Evolutionary conservation across 2,888 invertebrate species (phyloP).

Genomic region (Limnephilus marmoratus): DNA sequence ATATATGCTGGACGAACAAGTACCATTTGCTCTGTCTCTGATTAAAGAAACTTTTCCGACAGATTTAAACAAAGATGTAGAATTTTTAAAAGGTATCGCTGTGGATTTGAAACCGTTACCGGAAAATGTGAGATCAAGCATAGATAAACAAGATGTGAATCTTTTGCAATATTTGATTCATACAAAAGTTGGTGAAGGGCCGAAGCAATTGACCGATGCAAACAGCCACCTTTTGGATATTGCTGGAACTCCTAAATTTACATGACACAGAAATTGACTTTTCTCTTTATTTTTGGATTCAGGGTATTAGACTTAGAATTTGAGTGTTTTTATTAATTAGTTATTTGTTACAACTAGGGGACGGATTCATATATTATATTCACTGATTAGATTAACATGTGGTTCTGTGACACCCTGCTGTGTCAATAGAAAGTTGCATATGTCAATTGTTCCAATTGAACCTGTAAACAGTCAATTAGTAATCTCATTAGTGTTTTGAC

Average conservation of each 20-base stretch:
- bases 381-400: no score
- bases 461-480: no score
- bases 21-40: constrained; percentile 82
- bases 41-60: constrained; percentile 86
- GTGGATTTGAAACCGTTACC: constrained; percentile 67
- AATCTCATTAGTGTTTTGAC: no score
- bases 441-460: no score
- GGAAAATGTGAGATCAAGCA: constrained; percentile 69
- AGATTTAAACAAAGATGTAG: constrained; percentile 70
- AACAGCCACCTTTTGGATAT: constrained; percentile 75
- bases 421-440: no score
- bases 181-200: constrained; percentile 90
- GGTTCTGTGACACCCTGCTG: no score
- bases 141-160: constrained; percentile 75
- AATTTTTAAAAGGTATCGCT: constrained; percentile 79
- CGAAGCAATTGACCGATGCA: constrained; percentile 71
- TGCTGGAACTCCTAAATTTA: constrained; percentile 73
- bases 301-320: constrained; percentile 19
- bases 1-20: constrained; percentile 87
- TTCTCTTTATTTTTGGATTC: neutral
- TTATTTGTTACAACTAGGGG: neutral
- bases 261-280: constrained; percentile 52
- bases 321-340: neutral
- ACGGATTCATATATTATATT: neutral
- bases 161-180: constrained; percentile 89